Conservation (phyloP, 2,113 vertebrate species). For the Notarius quadriscutis region DNA sequence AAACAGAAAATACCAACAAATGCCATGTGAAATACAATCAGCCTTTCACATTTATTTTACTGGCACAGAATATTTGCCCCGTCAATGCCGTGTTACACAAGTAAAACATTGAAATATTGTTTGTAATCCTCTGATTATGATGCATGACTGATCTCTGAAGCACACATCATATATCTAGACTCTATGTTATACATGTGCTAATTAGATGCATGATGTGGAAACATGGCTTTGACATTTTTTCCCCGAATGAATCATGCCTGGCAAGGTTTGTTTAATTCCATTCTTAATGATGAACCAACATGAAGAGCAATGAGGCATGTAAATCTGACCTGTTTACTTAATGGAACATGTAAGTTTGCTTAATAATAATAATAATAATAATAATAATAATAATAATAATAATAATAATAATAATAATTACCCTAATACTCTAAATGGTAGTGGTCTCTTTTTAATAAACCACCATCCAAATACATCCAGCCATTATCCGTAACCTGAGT, state of each 20-base stretch:
- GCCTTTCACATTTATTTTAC: not conserved
- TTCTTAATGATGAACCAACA: not conserved
- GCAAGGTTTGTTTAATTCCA: not conserved
- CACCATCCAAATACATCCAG: not conserved
- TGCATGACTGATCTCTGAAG: conserved; percentile 33
- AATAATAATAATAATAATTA: not conserved
- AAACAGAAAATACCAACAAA: not conserved
- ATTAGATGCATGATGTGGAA: not conserved
- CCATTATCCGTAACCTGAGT: not conserved
- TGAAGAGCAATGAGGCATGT: not conserved
- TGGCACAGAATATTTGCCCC: not conserved
- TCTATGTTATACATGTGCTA: conserved; percentile 37
- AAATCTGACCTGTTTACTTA: not conserved
- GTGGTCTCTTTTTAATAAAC: not conserved
- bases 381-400: not conserved
- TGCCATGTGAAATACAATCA: not conserved
- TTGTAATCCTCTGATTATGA: conserved; percentile 22
- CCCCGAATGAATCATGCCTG: not conserved
- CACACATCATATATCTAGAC: conserved; percentile 32
- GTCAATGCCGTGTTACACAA: not conserved
- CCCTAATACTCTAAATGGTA: not conserved
- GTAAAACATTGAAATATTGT: conserved; percentile 6
- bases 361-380: not conserved
- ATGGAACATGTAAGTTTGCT: not conserved
- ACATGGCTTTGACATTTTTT: not conserved